Percentiles rank a stretch among this genome's conserved stretches.
Conservation (phyloP, 2,797 vertebrate species). For the Enteromius trimaculatus region DNA sequence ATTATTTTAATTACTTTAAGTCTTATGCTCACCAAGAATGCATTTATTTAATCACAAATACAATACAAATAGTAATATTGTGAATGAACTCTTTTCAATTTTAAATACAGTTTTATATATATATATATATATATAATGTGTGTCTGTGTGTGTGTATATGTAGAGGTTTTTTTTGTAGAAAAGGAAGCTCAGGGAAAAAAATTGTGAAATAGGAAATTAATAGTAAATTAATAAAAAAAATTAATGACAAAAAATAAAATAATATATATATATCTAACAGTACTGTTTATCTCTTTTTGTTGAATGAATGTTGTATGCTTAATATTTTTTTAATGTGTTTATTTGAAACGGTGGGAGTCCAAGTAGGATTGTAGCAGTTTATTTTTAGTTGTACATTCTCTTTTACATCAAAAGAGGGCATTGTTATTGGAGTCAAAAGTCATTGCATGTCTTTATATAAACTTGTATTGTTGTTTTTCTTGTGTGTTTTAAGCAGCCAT, state of each 20-base stretch:
- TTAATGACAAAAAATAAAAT: background rate
- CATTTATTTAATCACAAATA: background rate
- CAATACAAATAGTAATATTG: background rate
- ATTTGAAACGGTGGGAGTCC: background rate
- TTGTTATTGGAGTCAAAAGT: slow-evolving; percentile 66
- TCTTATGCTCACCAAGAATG: background rate
- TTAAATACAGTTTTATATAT: background rate
- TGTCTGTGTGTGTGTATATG: too few species aligned
- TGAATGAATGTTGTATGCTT: background rate
- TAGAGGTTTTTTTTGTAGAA: too few species aligned
- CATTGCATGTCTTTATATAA: background rate
- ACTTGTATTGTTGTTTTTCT: slow-evolving; percentile 54
- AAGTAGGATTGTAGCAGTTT: background rate
- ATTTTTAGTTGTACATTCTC: background rate
- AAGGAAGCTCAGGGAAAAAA: too few species aligned
- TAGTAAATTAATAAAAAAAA: too few species aligned
- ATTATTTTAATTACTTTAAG: background rate
- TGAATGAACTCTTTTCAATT: background rate
- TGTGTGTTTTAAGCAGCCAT: slow-evolving; percentile 66
- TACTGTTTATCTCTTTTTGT: background rate
- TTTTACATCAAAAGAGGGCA: slow-evolving; percentile 76
- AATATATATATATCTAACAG: background rate
- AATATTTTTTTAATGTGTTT: background rate
- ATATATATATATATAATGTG: background rate
- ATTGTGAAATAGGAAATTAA: too few species aligned